Conservation (phyloP, 2,888 invertebrate species). For the Oligia strigilis region DNA sequence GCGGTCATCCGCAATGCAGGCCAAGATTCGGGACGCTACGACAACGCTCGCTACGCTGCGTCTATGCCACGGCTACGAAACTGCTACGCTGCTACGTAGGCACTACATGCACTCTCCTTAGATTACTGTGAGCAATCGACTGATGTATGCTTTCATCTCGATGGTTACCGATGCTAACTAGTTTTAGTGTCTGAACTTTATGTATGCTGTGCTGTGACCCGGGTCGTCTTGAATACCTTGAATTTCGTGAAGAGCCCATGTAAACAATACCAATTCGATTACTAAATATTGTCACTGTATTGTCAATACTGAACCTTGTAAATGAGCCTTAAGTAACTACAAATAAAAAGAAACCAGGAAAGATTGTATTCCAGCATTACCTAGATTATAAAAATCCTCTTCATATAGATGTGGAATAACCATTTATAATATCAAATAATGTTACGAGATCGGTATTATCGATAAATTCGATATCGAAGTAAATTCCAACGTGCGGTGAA, state of each 20-base stretch:
- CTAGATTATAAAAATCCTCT: conserved; percentile 7
- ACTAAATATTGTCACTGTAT: no score
- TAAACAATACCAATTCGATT: background rate
- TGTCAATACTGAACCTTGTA: background rate
- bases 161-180: conserved; percentile 18
- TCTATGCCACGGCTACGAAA: conserved; percentile 22
- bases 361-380: background rate
- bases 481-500: conserved; percentile 28
- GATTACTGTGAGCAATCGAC: conserved; percentile 68
- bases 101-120: conserved; percentile 69
- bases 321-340: background rate
- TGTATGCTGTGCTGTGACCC: background rate
- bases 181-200: background rate
- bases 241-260: no score
- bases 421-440: conserved; percentile 33
- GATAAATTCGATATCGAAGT: conserved; percentile 38
- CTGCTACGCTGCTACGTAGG: conserved; percentile 17
- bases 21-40: conserved; percentile 42
- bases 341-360: background rate
- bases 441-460: conserved; percentile 2
- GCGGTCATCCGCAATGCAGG: conserved; percentile 62
- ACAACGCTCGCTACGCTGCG: background rate
- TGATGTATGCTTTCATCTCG: conserved; percentile 61
- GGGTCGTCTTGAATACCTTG: background rate
- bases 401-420: conserved; percentile 16